Evolutionary conservation across 2,113 vertebrate genomes (phyloP).

Genomic region (Fukomys damarensis): DNA sequence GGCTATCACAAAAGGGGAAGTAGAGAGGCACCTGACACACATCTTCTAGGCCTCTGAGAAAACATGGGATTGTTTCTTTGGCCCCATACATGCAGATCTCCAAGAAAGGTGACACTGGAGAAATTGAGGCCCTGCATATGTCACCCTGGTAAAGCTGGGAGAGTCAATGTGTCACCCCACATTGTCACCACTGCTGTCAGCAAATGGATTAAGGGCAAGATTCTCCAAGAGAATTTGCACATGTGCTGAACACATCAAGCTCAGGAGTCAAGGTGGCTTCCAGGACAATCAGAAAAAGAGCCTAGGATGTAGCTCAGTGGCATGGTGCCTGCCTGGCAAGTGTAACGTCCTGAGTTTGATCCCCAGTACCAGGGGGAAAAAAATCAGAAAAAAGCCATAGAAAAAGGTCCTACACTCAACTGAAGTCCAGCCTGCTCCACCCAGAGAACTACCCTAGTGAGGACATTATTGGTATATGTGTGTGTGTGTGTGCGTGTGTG

Average conservation of each 20-base stretch:
- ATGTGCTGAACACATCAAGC: neutral
- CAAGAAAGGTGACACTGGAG: neutral
- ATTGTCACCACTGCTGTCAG: neutral
- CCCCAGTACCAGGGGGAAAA: no score
- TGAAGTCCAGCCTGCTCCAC: neutral
- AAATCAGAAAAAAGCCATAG: neutral
- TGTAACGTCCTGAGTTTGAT: no score
- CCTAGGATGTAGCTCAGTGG: no score
- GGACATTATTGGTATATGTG: neutral
- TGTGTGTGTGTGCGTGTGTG: neutral
- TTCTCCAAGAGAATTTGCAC: no score
- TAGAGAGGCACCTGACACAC: neutral
- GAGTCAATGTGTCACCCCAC: neutral
- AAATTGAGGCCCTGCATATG: no score
- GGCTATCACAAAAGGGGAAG: neutral
- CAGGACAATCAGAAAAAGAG: neutral
- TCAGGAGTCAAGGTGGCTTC: neutral
- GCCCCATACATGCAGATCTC: neutral
- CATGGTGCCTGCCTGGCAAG: no score
- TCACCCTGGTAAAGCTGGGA: neutral
- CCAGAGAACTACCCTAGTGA: neutral
- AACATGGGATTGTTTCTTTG: neutral
- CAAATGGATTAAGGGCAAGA: neutral
- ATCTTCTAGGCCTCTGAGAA: neutral
- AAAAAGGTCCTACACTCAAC: neutral